phyloP scores from a whole-genome alignment of 2,113 vertebrate genomes.

The Strix aluco region DNA sequence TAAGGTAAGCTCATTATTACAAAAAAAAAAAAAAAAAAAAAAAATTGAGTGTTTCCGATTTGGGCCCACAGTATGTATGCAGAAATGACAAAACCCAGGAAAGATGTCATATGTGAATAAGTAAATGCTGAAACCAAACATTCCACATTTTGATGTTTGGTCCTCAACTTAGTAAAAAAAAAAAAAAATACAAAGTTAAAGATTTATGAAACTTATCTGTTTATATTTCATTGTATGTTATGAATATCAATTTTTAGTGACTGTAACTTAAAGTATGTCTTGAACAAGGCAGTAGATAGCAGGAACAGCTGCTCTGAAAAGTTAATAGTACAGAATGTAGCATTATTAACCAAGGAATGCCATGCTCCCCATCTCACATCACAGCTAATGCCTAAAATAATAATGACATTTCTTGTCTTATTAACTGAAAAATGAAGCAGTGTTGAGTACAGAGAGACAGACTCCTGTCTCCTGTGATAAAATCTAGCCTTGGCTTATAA shows the following conservation, averaged over 20 bases:
- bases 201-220: not conserved
- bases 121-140: not conserved
- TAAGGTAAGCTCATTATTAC: not conserved
- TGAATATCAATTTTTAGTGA: not conserved
- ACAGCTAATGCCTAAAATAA: slow-evolving; percentile 74
- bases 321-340: slow-evolving; percentile 58
- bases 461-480: slow-evolving; percentile 65
- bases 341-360: slow-evolving; percentile 68
- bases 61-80: not conserved
- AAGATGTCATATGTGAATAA: not conserved
- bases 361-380: slow-evolving; percentile 47
- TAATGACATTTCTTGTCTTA: slow-evolving; percentile 70
- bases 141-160: not conserved
- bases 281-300: slow-evolving; percentile 34
- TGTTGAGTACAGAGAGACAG: slow-evolving; percentile 52
- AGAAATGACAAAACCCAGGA: not conserved
- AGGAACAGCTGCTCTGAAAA: slow-evolving; percentile 63
- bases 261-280: not conserved
- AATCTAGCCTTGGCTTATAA: slow-evolving; percentile 57
- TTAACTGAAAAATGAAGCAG: slow-evolving; percentile 72
- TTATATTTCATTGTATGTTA: not conserved
- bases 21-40: not conserved
- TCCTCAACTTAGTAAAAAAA: not conserved
- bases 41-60: not conserved
- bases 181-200: not conserved